Evolutionary conservation across 2,113 vertebrate species (phyloP).

Genomic region (Ahaetulla prasina): DNA sequence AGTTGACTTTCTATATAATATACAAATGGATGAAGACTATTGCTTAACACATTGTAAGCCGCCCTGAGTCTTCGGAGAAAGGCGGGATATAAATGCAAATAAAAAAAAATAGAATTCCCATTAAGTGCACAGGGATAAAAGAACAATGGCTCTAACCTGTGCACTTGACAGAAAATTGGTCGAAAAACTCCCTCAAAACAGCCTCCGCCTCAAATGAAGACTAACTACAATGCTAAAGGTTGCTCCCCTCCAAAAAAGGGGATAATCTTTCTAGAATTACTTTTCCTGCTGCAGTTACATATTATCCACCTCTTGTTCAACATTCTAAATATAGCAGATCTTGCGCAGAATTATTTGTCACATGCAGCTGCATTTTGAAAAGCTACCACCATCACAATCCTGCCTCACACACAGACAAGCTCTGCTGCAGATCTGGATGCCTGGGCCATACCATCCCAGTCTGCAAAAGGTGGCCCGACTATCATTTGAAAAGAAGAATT

Average conservation of each 20-base stretch:
- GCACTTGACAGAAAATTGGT: background rate
- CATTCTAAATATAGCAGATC: background rate
- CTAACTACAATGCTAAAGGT: background rate
- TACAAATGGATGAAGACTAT: too few species aligned
- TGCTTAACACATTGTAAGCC: too few species aligned
- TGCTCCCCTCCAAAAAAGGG: background rate
- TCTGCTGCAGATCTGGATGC: background rate
- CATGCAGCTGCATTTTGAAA: background rate
- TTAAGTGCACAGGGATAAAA: background rate
- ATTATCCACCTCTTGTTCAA: background rate
- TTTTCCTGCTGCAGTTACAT: background rate
- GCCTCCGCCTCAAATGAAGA: background rate
- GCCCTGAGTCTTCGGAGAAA: too few species aligned
- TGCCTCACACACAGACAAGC: background rate
- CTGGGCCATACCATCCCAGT: background rate
- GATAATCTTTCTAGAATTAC: background rate
- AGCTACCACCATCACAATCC: background rate
- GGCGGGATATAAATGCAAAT: too few species aligned
- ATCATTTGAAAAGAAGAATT: background rate
- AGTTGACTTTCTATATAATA: too few species aligned
- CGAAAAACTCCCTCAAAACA: background rate
- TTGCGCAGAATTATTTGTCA: background rate
- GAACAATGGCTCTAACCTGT: background rate
- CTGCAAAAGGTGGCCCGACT: background rate
- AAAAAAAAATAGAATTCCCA: background rate